Conservation (phyloP, 1,140 invertebrate genomes). For the Geopemphigus sp. region DNA sequence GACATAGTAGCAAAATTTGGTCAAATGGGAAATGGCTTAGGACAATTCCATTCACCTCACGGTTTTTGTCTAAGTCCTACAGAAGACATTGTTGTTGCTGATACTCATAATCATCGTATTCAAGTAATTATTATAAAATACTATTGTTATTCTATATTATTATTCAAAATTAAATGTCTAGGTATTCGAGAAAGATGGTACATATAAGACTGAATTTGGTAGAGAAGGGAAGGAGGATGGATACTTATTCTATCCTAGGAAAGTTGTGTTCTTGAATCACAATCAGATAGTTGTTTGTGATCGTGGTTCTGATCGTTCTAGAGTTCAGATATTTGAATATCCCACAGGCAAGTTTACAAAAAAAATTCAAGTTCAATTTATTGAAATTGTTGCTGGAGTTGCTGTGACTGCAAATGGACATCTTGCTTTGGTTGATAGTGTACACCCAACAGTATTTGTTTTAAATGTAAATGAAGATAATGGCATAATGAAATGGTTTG, state of each 20-base stretch:
- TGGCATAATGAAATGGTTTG: slow-evolving; percentile 89
- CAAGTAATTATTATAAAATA: slow-evolving; percentile 62
- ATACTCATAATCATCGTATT: slow-evolving; percentile 94
- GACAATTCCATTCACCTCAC: slow-evolving; percentile 94
- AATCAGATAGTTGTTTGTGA: slow-evolving; percentile 95
- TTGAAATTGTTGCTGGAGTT: slow-evolving; percentile 95
- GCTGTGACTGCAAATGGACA: slow-evolving; percentile 86
- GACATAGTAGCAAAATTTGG: slow-evolving; percentile 72
- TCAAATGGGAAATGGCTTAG: slow-evolving; percentile 82
- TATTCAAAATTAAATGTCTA: slow-evolving; percentile 54
- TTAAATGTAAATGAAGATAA: slow-evolving; percentile 76
- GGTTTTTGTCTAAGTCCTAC: slow-evolving; percentile 92
- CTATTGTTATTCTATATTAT: background rate
- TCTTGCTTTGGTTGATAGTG: slow-evolving; percentile 95
- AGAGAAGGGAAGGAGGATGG: slow-evolving; percentile 90
- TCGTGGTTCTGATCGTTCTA: slow-evolving; percentile 89
- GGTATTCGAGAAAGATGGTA: slow-evolving; percentile 87
- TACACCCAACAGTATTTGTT: slow-evolving; percentile 93
- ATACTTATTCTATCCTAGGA: slow-evolving; percentile 93
- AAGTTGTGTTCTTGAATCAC: slow-evolving; percentile 87
- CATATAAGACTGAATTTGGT: slow-evolving; percentile 86
- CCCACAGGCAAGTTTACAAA: slow-evolving; percentile 84
- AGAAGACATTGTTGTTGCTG: slow-evolving; percentile 92
- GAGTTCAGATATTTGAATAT: slow-evolving; percentile 90
- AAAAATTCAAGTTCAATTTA: slow-evolving; percentile 85